Base-by-base conservation (phyloP, 2,888 invertebrate species). In the Omphaloscelis lunosa region DNA sequence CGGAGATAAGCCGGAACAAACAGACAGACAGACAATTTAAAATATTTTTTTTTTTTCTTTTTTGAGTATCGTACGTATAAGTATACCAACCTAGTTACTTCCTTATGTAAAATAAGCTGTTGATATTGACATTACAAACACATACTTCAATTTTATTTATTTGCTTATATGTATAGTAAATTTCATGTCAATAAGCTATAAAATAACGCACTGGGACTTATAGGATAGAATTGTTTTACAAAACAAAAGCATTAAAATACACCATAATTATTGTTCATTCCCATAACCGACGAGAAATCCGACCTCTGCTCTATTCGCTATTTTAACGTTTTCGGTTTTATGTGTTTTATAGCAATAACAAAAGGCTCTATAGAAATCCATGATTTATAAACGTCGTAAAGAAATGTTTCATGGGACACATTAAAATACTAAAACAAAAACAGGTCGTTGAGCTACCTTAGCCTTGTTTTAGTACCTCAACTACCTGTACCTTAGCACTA, bases 261-360 rank as follows among this genome's bases (percentile, higher is more conserved):
- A 11, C 27, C 20, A 45, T 23, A 34, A 48, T 6, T 65, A 41
- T 41, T 29, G 8, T 29, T 68, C 51, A 11, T 39, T 39, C 56
- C 39, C 34, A 39, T n/a, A 68, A 17, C 39, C 68, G 34, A 20
- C 56, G 58, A 68, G 68, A 68, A 34, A 68, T 68, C 53, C 91
- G 89, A 90, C 87, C 91, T 89, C 87, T 91, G 90, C 91, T 89
- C 87, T 91, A 90, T 93, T 91, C 90, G 89, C 89, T 85, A 90
- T 93, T 93, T 92, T 92, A 92, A 91, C 91, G 91, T 86, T 90
- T 89, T 92, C 89, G 89, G 90, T 92, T 93, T 93, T 92, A 93
- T 92, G 90, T 88, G 83, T 90, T 80, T 86, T 83, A 86, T 85
- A 87, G 85, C 86, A 90, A 88, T 89, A 91, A 89, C 90, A 91